Percentiles rank a stretch among this genome's conserved stretches.
Conservation (phyloP, 2,888 invertebrate genomes). For the Phortica magna region DNA sequence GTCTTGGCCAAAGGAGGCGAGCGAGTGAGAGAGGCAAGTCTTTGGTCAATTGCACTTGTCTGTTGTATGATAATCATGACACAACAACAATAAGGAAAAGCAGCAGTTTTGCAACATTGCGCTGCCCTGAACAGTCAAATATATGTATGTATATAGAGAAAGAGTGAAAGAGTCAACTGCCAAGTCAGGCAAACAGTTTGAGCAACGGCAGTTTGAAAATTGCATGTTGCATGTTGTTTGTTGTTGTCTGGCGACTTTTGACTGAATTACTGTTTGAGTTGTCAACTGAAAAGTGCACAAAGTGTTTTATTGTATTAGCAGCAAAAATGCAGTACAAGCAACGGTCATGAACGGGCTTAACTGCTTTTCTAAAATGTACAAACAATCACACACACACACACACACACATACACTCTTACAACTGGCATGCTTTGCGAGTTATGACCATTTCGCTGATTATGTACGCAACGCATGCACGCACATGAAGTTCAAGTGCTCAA, state of each 20-base stretch:
- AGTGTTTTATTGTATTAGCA: background rate
- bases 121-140: no score
- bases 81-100: background rate
- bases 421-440: constrained; percentile 4
- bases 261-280: constrained; percentile 23
- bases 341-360: constrained; percentile 33
- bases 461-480: constrained; percentile 15
- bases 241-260: constrained; percentile 7
- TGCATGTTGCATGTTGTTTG: constrained; percentile 13
- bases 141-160: constrained; percentile 11
- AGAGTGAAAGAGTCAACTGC: constrained; percentile 42
- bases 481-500: constrained; percentile 16
- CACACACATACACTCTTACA: background rate
- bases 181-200: background rate
- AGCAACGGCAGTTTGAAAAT: constrained; percentile 3
- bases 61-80: background rate
- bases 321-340: constrained; percentile 17
- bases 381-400: background rate
- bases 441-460: background rate
- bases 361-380: constrained; percentile 11
- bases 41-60: background rate
- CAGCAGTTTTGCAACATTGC: constrained; percentile 5
- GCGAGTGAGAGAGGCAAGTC: background rate
- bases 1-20: background rate
- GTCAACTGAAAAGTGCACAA: constrained; percentile 22